These are phyloP conservation scores for Drosophila prosaltans DNA, from an alignment of 1,140 invertebrate species.

Conservation along the genomic window DNA sequence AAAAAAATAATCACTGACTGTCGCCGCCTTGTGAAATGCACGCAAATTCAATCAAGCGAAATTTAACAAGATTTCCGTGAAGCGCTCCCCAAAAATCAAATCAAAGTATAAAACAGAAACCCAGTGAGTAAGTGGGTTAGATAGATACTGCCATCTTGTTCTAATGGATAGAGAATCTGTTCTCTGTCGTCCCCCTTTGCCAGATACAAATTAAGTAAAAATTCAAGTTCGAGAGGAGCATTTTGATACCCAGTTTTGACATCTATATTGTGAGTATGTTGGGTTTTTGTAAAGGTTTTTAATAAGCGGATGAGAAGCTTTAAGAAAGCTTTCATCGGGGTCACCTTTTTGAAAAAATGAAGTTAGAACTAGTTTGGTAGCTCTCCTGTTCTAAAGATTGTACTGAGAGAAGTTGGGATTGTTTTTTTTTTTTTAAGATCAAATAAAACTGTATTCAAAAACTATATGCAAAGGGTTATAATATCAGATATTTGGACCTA, in stretches of 20 bases:
- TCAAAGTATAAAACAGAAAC: conserved; percentile 20
- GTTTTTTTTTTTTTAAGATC: no score
- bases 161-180: conserved; percentile 53
- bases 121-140: conserved; percentile 2
- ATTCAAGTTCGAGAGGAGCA: conserved; percentile 18
- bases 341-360: background rate
- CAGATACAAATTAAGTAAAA: conserved; percentile 58
- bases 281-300: background rate
- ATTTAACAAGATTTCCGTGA: conserved; percentile 77
- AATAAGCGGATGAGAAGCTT: background rate
- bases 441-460: no score
- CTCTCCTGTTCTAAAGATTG: no score
- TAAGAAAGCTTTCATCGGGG: background rate
- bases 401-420: no score
- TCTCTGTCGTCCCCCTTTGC: background rate
- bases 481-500: no score
- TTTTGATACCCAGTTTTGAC: conserved; percentile 17
- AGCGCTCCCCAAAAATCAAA: conserved; percentile 29
- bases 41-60: conserved; percentile 74
- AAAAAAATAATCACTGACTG: conserved; percentile 15
- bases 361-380: no score
- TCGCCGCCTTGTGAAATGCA: conserved; percentile 38
- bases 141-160: conserved; percentile 1
- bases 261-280: background rate
- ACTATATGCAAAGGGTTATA: no score